Conservation (phyloP, 1,140 invertebrate species). For the Papilio aristodemus region DNA sequence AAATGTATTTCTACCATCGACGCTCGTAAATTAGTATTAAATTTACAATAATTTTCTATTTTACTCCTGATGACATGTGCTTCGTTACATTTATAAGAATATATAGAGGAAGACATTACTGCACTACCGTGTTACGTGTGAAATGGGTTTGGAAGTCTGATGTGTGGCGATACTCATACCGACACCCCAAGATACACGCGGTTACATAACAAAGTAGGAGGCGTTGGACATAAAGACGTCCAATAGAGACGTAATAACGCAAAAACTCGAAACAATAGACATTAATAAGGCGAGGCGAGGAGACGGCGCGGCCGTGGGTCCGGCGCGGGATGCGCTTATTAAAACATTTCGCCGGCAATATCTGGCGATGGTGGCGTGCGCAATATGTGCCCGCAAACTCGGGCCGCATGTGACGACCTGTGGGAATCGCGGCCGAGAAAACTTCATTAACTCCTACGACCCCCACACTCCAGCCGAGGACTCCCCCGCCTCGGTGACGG, state of each 20-base stretch:
- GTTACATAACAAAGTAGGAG: background rate
- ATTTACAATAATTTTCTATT: no score
- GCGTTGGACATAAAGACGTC: slow-evolving; percentile 43
- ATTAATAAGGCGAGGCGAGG: slow-evolving; percentile 72
- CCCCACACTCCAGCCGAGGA: slow-evolving; percentile 41
- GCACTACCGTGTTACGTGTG: background rate
- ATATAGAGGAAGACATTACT: no score
- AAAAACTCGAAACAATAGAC: slow-evolving; percentile 76
- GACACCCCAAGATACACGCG: background rate
- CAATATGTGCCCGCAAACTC: slow-evolving; percentile 77
- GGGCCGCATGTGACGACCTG: slow-evolving; percentile 74
- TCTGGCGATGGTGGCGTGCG: slow-evolving; percentile 68
- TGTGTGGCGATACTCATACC: background rate
- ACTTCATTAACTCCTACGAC: slow-evolving; percentile 77
- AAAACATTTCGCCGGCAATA: slow-evolving; percentile 78
- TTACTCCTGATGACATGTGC: no score
- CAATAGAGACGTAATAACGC: slow-evolving; percentile 66
- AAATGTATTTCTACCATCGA: no score
- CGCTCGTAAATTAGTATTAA: no score
- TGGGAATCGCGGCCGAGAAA: slow-evolving; percentile 77
- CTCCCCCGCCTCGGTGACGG: slow-evolving; percentile 56
- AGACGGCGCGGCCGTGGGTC: slow-evolving; percentile 50
- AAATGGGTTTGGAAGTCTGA: background rate
- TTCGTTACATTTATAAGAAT: no score
- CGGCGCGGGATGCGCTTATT: slow-evolving; percentile 75